Evolutionary conservation across 2,113 vertebrate genomes (phyloP), one percentile per base, ranked within the genome.

Genomic region (Pomatorhinus ruficollis): DNA sequence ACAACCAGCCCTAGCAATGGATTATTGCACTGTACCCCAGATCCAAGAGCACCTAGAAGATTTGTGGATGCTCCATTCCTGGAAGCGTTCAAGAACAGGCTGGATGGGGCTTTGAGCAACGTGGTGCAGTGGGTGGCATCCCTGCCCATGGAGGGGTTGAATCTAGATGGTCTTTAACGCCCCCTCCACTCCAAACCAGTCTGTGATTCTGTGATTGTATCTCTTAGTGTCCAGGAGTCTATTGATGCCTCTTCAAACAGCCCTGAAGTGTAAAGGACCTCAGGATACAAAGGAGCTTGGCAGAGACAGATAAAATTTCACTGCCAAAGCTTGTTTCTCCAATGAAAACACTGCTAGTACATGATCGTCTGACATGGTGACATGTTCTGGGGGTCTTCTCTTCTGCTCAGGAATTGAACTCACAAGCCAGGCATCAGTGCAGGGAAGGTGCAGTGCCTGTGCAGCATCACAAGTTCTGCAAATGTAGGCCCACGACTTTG

Each of bases 401-500:
- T 78, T 93, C 44, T 76, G 42, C 44, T 86, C 31, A 69, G 30
- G 45, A 90, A n/a, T 4, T 21, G 20, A 88, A 91, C 49, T 31
- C 50, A 47, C 23, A 35, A 72, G 28, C 8, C 49, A 64, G 65
- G 24, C 9, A 76, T 49, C 24, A 44, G 9, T 1, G 23, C 31
- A 69, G 30, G 21, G 27, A 83, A 53, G 17, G 33, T 19, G 33
- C 37, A 75, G 30, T 2, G 3, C 28, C 71, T 0, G 0, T 37
- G 37, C 37, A 93, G 52, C 64, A 33, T 15, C 64, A 7, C 0
- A 4, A 12, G 17, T 3, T 30, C 53, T 42, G 31, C 22, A 44
- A 9, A 4, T 31, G 12, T 20, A 60, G 19, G 7, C 11, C 30
- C 74, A 49, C 0, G 0, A 12, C 3, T 8, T 7, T 12, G 14